phyloP scores from a whole-genome alignment of 2,797 vertebrate species.

The Tinamus major region DNA sequence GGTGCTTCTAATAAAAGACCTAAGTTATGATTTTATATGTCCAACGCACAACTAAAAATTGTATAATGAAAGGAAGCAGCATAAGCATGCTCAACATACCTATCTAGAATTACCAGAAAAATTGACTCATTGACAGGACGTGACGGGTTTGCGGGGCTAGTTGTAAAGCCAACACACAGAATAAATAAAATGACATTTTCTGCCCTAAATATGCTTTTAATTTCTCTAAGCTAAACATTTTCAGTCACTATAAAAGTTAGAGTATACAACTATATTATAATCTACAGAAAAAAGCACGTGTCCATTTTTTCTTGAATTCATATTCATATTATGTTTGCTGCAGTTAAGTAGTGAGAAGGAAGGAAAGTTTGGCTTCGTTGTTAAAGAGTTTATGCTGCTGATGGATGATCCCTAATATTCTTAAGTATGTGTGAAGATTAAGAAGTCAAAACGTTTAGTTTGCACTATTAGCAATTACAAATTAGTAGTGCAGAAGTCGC shows the following conservation, averaged over 20 bases:
- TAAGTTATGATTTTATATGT: constrained; percentile 33
- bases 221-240: constrained; percentile 77
- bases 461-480: not conserved
- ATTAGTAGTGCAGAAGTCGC: not conserved
- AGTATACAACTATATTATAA: not conserved
- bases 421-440: not conserved
- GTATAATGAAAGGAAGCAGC: constrained; percentile 55
- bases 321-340: not conserved
- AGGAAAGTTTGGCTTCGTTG: not conserved
- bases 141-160: constrained; percentile 66
- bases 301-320: not conserved
- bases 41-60: constrained; percentile 19
- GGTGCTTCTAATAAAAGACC: constrained; percentile 79
- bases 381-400: not conserved
- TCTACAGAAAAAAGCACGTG: not conserved
- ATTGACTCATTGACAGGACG: constrained; percentile 85
- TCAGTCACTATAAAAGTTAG: not conserved
- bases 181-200: constrained; percentile 77
- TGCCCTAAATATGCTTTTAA: constrained; percentile 82
- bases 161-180: constrained; percentile 77
- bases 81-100: constrained; percentile 31
- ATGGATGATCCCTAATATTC: not conserved
- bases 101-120: constrained; percentile 85
- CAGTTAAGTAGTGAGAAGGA: not conserved
- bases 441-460: not conserved